A percentile compares a stretch with the other conserved stretches of the same genome.
These are phyloP conservation scores for Maconellicoccus hirsutus DNA, from an alignment of 1,140 invertebrate genomes.

Conservation along the genomic window DNA sequence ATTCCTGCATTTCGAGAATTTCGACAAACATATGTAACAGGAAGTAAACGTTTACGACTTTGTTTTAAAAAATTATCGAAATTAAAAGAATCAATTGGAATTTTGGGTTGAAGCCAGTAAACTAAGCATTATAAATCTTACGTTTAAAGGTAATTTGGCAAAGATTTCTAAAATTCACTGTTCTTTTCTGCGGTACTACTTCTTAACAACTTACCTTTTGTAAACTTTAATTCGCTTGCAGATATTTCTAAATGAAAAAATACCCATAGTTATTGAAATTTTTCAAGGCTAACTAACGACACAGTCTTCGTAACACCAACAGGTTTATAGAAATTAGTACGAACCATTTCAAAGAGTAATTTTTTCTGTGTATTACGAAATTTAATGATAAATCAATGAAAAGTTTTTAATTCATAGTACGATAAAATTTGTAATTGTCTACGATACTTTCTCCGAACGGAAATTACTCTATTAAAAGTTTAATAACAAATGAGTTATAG, in stretches of 20 bases:
- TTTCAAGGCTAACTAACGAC: too few relatives aligned
- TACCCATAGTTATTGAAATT: too few relatives aligned
- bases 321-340: too few relatives aligned
- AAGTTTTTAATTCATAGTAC: not conserved
- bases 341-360: too few relatives aligned
- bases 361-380: too few relatives aligned
- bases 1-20: too few relatives aligned
- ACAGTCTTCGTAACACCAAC: too few relatives aligned
- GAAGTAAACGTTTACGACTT: slow-evolving; percentile 5
- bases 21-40: not conserved
- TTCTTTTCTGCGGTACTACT: not conserved
- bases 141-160: slow-evolving; percentile 22
- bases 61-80: slow-evolving; percentile 14
- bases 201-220: not conserved
- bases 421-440: not conserved
- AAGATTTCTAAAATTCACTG: slow-evolving; percentile 6
- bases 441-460: not conserved
- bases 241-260: not conserved
- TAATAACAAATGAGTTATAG: not conserved
- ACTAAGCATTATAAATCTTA: not conserved
- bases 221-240: not conserved
- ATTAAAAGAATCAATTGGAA: slow-evolving; percentile 22
- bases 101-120: not conserved
- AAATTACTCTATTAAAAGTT: slow-evolving; percentile 4
- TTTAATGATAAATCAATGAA: too few relatives aligned